These are phyloP conservation scores for Conger conger DNA, from an alignment of 2,113 vertebrate species.

Conservation along the genomic window DNA sequence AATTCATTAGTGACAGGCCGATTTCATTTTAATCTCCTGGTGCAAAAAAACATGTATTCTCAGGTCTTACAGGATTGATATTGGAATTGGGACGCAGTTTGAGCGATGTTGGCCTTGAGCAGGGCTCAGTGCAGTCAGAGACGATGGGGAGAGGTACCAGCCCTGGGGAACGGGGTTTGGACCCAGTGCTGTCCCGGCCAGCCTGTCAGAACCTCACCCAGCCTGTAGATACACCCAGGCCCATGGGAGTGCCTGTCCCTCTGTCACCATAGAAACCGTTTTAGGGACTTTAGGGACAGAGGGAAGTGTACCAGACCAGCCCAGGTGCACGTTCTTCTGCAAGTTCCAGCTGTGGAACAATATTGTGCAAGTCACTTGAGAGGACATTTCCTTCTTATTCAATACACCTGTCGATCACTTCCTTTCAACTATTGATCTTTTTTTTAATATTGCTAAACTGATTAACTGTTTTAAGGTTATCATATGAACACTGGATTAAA, in stretches of 20 bases:
- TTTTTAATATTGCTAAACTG: background rate
- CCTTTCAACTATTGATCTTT: background rate
- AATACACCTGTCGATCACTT: background rate
- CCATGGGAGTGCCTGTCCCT: background rate
- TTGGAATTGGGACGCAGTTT: background rate
- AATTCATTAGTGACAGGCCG: background rate
- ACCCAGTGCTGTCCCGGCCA: background rate
- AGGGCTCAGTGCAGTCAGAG: too few relatives aligned
- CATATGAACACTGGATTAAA: background rate
- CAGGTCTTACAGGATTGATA: background rate
- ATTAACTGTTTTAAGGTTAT: background rate
- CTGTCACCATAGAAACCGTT: background rate
- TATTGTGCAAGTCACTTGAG: background rate
- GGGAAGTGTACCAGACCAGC: background rate
- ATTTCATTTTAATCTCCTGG: background rate
- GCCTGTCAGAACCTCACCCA: background rate
- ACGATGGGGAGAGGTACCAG: too few relatives aligned
- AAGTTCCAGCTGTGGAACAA: too few relatives aligned
- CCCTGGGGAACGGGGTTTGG: conserved; percentile 14
- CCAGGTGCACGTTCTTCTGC: background rate
- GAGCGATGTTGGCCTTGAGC: background rate
- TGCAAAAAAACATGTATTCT: background rate
- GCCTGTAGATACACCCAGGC: background rate
- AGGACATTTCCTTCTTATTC: background rate
- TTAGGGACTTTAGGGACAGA: background rate